A percentile compares a stretch with the other conserved stretches of the same genome.
phyloP scores from a whole-genome alignment of 2,888 invertebrate genomes.

The Archips crataeganus region DNA sequence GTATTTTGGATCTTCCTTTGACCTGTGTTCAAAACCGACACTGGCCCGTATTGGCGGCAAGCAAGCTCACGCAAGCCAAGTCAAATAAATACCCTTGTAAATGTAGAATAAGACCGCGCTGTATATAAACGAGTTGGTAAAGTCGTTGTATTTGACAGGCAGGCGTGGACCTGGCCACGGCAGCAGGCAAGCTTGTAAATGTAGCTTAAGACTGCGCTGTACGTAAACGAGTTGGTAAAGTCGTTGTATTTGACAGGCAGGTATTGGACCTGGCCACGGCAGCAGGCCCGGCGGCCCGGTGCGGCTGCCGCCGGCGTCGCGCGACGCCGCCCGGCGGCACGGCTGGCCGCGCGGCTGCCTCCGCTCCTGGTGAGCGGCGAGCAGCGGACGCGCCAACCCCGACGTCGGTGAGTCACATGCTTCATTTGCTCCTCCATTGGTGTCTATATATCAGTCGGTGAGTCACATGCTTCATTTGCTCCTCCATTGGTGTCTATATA shows the following conservation, averaged over 20 bases:
- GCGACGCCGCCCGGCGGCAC: constrained; percentile 56
- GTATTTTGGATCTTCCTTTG: too few species aligned
- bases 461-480: background rate
- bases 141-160: constrained; percentile 38
- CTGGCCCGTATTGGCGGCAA: too few species aligned
- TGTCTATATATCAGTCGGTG: background rate
- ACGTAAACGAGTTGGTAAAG: background rate
- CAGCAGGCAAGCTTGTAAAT: constrained; percentile 45
- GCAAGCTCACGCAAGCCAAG: too few species aligned
- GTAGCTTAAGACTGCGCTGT: too few species aligned
- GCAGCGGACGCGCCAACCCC: constrained; percentile 47
- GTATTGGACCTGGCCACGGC: constrained; percentile 51
- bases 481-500: too few species aligned
- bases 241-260: constrained; percentile 40
- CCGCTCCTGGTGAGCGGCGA: constrained; percentile 54
- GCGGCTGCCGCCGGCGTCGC: constrained; percentile 68
- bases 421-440: too few species aligned
- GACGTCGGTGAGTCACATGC: constrained; percentile 22
- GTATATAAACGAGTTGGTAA: too few species aligned
- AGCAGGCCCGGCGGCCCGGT: constrained; percentile 61
- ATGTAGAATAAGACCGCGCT: too few species aligned
- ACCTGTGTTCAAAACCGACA: too few species aligned
- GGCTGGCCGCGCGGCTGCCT: constrained; percentile 55
- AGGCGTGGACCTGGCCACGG: constrained; percentile 50
- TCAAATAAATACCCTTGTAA: too few species aligned